Percentiles rank a stretch among this genome's conserved stretches.
phyloP scores from a whole-genome alignment of 2,888 invertebrate genomes.

The Teleogryllus oceanicus region DNA sequence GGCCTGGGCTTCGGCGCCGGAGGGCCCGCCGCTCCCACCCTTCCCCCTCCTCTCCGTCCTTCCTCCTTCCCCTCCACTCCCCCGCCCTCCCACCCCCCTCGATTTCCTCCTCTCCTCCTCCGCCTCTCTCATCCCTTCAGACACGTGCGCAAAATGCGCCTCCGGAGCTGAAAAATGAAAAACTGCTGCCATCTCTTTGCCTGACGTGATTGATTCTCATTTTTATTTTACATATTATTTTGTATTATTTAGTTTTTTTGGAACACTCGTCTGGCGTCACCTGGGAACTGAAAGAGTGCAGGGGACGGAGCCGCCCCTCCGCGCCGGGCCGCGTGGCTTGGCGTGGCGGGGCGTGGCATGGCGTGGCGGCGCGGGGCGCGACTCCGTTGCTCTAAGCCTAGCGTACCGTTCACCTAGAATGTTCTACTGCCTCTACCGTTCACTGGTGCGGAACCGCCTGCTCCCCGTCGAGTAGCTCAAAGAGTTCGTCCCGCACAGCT shows the following conservation, averaged over 20 bases:
- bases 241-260: background rate
- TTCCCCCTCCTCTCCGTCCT: too few species aligned
- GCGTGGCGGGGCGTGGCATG: too few species aligned
- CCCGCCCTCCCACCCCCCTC: too few species aligned
- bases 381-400: conserved; percentile 1
- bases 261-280: background rate
- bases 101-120: too few species aligned
- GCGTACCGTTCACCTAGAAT: background rate
- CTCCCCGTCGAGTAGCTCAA: background rate
- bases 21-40: too few species aligned
- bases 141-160: background rate
- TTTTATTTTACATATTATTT: background rate
- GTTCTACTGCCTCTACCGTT: conserved; percentile 9
- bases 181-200: conserved; percentile 2
- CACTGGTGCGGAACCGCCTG: background rate
- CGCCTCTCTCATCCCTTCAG: background rate
- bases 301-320: background rate
- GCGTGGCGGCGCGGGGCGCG: background rate
- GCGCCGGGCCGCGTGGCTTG: too few species aligned
- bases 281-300: conserved; percentile 7
- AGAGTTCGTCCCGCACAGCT: conserved; percentile 18
- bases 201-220: background rate
- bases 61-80: too few species aligned
- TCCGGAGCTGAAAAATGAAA: background rate
- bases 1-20: too few species aligned